Base-by-base conservation (phyloP, 2,797 vertebrate genomes). In the Brachyrhaphis roseni region DNA sequence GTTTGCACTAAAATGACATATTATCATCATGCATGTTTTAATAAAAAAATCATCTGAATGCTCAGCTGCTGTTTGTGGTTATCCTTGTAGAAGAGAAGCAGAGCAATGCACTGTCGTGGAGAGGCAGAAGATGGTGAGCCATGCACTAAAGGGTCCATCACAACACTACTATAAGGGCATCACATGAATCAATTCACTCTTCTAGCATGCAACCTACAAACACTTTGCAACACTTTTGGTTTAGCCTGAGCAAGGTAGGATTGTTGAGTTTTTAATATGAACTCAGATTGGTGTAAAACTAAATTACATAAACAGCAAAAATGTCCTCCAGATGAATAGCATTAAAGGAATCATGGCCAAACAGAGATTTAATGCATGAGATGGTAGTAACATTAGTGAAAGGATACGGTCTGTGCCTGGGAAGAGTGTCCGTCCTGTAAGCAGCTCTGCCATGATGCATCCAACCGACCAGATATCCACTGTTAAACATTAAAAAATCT, bases 381-480 rank as follows among this genome's bases (percentile, higher is more conserved):
- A 72, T 3, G 41, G 53, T 11, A 71, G 18, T 28, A 18, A 75
- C 71, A 89, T 46, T 0, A 5, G n/a, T 89, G 82, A 91, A 99
- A 99, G 98, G 98, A 99, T 99, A 99, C 98, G 98, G 95, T 99
- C 98, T 75, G 98, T 98, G 89, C 98, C 98, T 39, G 98, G 98
- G 90, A 99, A 99, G 90, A 99, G 94, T 0, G 98, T 98, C 93
- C 97, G 96, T 96, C 98, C 98, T 75, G 98, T 99, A 82, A 99
- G 96, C 43, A 99, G 96, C 84, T 99, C 98, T 11, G 98, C 98
- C 98, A 99, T 99, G 94, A 99, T 99, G 96, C 98, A 99, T 85
- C 98, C 98, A 92, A 99, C 98, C 66, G 98, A 99, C 98, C 98
- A 99, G 95, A 99, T 99, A 95, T 99, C 98, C 95, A 99, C 98